phyloP scores from a whole-genome alignment of 2,113 vertebrate species.

The Macroglossus sobrinus region DNA sequence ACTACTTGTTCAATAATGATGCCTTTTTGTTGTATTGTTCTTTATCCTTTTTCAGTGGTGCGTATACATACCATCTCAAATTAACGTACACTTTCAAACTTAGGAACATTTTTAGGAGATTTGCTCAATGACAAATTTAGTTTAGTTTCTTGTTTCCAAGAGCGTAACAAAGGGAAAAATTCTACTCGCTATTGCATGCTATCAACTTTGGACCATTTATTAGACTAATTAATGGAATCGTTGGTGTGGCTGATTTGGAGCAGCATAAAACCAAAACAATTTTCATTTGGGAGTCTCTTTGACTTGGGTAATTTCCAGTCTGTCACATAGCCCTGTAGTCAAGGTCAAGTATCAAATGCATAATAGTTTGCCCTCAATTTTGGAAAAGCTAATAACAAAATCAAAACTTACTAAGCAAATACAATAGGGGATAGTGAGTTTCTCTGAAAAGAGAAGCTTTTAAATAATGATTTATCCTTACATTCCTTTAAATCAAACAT shows the following conservation, averaged over 20 bases:
- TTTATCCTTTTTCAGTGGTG: background rate
- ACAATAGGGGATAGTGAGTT: background rate
- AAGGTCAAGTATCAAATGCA: background rate
- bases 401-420: background rate
- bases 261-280: background rate
- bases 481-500: background rate
- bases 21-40: background rate
- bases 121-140: background rate
- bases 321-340: background rate
- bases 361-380: background rate
- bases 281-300: background rate
- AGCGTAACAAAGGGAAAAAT: background rate
- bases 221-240: background rate
- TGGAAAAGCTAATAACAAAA: constrained; percentile 10
- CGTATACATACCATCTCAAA: background rate
- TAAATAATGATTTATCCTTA: background rate
- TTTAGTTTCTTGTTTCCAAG: background rate
- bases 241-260: background rate
- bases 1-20: background rate
- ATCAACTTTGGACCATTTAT: background rate
- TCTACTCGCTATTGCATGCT: background rate
- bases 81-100: background rate
- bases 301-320: background rate
- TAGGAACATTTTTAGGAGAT: background rate
- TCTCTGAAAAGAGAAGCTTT: background rate